Conservation (phyloP, 2,113 vertebrate species). For the Psilopogon haemacephalus region DNA sequence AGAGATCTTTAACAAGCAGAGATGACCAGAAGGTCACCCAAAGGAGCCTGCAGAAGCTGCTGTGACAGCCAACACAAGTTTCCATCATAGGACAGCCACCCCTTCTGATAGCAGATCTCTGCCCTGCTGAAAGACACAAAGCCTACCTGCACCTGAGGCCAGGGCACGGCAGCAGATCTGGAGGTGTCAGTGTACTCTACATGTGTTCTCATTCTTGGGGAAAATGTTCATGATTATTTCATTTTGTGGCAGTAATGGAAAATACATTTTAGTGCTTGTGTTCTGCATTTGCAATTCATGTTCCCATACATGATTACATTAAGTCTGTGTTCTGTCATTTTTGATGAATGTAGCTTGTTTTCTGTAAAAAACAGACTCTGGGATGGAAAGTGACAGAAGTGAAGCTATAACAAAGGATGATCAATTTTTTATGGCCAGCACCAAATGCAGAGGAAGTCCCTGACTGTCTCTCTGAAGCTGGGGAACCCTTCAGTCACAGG, state of each 20-base stretch:
- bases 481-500: not conserved
- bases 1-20: not conserved
- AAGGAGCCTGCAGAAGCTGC: not conserved
- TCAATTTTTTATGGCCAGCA: constrained; percentile 86
- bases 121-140: not conserved
- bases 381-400: constrained; percentile 95
- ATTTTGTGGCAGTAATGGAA: constrained; percentile 90
- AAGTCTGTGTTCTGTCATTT: constrained; percentile 95
- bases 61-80: constrained; percentile 30
- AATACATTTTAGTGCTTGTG: constrained; percentile 79
- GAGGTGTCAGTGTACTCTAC: constrained; percentile 72
- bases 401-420: constrained; percentile 91
- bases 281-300: constrained; percentile 95
- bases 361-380: constrained; percentile 88
- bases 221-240: constrained; percentile 95
- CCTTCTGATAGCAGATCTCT: not conserved
- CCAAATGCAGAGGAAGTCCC: constrained; percentile 58
- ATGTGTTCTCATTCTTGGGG: constrained; percentile 71
- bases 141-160: constrained; percentile 13
- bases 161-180: not conserved
- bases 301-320: constrained; percentile 93
- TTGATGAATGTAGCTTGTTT: constrained; percentile 97
- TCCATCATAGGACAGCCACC: not conserved
- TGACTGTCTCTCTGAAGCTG: constrained; percentile 10
- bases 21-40: not conserved